These are phyloP conservation scores for Hydrochoerus hydrochaeris DNA, from an alignment of 2,113 vertebrate genomes.

Conservation along the genomic window DNA sequence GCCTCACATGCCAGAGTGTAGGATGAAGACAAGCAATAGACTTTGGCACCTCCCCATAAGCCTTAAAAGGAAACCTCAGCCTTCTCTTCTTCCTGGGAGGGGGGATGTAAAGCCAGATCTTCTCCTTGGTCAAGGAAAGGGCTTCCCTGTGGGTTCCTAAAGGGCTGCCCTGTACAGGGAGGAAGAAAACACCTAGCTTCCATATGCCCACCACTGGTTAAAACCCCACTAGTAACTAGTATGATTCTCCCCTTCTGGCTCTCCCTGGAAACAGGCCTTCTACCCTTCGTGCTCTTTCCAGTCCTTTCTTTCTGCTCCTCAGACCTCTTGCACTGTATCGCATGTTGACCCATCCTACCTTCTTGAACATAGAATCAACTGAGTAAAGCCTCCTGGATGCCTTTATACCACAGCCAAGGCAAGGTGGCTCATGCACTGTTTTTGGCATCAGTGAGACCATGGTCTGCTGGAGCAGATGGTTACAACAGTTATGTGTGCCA, in stretches of 20 bases:
- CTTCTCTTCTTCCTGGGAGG: not conserved
- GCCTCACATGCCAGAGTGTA: not conserved
- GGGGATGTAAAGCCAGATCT: not conserved
- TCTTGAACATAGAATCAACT: not conserved
- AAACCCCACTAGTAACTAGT: not conserved
- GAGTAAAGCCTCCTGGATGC: not conserved
- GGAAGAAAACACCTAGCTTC: not conserved
- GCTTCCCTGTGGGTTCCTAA: not conserved
- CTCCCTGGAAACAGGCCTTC: not conserved
- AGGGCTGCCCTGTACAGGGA: not conserved
- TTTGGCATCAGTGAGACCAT: not conserved
- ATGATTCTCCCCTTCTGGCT: not conserved
- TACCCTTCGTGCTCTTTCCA: not conserved
- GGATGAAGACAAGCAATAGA: not conserved
- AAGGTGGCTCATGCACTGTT: not conserved
- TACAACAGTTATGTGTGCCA: not conserved
- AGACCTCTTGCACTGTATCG: not conserved
- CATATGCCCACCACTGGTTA: not conserved
- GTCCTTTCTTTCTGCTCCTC: not conserved
- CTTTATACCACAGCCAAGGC: not conserved
- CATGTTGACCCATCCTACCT: not conserved
- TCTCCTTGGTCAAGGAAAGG: not conserved
- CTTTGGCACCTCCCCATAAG: not conserved
- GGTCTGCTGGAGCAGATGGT: not conserved
- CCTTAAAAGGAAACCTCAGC: not conserved